These are phyloP conservation scores for Prinia subflava DNA, from an alignment of 2,113 vertebrate species.

Conservation along the genomic window DNA sequence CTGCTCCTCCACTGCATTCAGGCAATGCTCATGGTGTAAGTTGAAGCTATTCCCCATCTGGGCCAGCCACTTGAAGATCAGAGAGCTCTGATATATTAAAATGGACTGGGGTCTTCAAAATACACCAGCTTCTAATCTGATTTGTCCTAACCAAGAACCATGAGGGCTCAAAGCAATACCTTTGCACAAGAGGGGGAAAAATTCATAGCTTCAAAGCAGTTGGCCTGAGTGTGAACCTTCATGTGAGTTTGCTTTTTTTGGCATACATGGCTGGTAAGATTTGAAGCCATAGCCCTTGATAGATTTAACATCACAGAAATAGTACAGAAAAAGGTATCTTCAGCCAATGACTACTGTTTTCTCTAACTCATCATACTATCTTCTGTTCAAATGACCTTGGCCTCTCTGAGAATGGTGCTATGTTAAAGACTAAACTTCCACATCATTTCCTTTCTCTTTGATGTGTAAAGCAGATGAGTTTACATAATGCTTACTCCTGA, in stretches of 20 bases:
- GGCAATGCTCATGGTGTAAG: not conserved
- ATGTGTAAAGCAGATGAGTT: constrained; percentile 18
- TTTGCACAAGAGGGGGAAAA: not conserved
- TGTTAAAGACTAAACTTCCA: not conserved
- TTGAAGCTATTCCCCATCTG: not conserved
- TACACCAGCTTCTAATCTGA: not conserved
- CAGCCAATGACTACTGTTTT: not conserved
- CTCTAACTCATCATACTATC: not conserved
- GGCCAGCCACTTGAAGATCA: not conserved
- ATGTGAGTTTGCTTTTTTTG: not conserved
- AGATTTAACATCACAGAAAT: not conserved
- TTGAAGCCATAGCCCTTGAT: not conserved
- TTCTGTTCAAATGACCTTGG: not conserved
- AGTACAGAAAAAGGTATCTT: not conserved
- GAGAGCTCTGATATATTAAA: not conserved
- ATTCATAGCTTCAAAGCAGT: not conserved
- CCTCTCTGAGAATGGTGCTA: not conserved
- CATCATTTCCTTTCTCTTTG: constrained; percentile 20
- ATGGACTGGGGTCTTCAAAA: not conserved
- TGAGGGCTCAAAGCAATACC: not conserved
- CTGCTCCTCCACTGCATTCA: not conserved
- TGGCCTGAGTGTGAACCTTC: not conserved
- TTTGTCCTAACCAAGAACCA: not conserved
- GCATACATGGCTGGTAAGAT: not conserved
- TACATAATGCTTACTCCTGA: not conserved